Percentiles rank a stretch among this genome's conserved stretches.
Conservation (phyloP, 2,888 invertebrate genomes). For the Hemistola chrysoprasaria region DNA sequence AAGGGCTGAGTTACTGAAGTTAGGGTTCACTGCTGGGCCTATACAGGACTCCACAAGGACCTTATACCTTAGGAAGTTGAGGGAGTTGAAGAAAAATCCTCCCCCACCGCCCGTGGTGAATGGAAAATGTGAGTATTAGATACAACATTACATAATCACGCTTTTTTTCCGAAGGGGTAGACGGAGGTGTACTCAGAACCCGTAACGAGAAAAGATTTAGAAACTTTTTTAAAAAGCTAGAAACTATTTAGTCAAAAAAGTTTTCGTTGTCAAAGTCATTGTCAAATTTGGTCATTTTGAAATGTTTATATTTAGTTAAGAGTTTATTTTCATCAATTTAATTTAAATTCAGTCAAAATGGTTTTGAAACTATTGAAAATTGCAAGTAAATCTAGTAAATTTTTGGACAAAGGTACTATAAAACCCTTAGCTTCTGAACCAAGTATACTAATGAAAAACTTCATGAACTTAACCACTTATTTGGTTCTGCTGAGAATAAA, state of each 20-base stretch:
- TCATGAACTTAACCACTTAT: too few species aligned
- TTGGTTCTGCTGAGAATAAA: too few species aligned
- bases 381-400: conserved; percentile 35
- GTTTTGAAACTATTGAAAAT: conserved; percentile 43
- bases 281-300: conserved; percentile 27
- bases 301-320: conserved; percentile 6
- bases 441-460: too few species aligned
- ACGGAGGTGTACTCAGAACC: too few species aligned
- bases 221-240: too few species aligned
- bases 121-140: conserved; percentile 46
- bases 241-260: background rate
- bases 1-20: conserved; percentile 83
- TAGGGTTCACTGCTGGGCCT: conserved; percentile 90
- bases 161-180: too few species aligned
- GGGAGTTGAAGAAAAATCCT: conserved; percentile 76
- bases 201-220: too few species aligned
- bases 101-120: conserved; percentile 32
- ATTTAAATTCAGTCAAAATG: conserved; percentile 18
- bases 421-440: too few species aligned
- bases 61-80: conserved; percentile 88
- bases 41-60: conserved; percentile 89
- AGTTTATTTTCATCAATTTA: conserved; percentile 5
- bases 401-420: conserved; percentile 16
- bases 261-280: conserved; percentile 13
- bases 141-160: too few species aligned